Evolutionary conservation across 30 jellyfish, hydroid and myxozoan genomes (phyloP).

Genomic region (Chironex yamaguchii): DNA sequence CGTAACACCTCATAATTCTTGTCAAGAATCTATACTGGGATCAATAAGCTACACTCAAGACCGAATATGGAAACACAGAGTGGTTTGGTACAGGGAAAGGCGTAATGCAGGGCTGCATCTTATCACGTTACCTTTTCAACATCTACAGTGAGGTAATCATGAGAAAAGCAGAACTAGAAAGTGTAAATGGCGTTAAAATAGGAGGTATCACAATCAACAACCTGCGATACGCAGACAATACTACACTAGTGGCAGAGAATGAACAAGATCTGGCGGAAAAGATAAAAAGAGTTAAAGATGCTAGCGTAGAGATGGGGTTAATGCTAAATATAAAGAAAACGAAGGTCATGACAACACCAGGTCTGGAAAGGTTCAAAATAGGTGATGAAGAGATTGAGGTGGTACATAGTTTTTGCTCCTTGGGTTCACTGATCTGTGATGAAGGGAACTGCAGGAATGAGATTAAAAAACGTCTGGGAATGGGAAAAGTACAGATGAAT

Average conservation of each 20-base stretch:
- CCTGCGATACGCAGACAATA: slow-evolving; percentile 36
- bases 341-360: slow-evolving; percentile 13
- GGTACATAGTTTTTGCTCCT: slow-evolving; percentile 25
- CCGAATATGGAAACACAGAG: slow-evolving; percentile 6
- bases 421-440: slow-evolving; percentile 47
- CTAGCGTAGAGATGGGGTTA: slow-evolving; percentile 13
- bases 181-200: slow-evolving; percentile 4
- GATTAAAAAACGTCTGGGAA: too few species aligned
- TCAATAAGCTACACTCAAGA: slow-evolving; percentile 38
- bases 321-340: not conserved
- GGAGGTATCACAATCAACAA: slow-evolving; percentile 19
- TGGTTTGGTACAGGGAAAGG: slow-evolving; percentile 7
- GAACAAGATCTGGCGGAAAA: not conserved
- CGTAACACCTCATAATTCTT: slow-evolving; percentile 17
- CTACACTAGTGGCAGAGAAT: not conserved
- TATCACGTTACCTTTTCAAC: slow-evolving; percentile 26
- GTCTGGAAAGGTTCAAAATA: slow-evolving; percentile 1
- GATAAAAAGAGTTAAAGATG: not conserved
- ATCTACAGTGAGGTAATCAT: slow-evolving; percentile 15
- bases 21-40: slow-evolving; percentile 27
- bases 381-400: slow-evolving; percentile 47
- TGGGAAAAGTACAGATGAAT: too few species aligned
- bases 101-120: slow-evolving; percentile 32
- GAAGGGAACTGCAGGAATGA: too few species aligned
- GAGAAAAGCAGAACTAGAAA: not conserved